Percentiles rank a stretch among this genome's conserved stretches.
These are phyloP conservation scores for Tenualosa thibaudeaui DNA, from an alignment of 2,797 vertebrate species.

Conservation along the genomic window DNA sequence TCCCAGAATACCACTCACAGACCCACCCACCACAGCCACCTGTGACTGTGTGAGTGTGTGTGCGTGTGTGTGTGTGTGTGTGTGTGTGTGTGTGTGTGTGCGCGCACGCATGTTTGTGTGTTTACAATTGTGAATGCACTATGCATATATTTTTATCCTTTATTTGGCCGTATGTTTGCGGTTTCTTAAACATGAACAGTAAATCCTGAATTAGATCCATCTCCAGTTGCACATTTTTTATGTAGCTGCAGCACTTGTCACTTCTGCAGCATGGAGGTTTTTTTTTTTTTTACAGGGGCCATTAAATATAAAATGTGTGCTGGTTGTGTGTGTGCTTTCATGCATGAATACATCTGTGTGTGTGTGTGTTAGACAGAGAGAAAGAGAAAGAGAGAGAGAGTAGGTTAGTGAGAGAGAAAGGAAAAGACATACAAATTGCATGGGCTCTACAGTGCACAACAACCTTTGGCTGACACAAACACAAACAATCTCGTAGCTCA, in stretches of 20 bases:
- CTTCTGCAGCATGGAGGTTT: neutral
- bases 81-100: slow-evolving; percentile 50
- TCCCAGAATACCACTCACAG: slow-evolving; percentile 20
- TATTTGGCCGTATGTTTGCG: neutral
- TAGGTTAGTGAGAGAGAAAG: too few species aligned
- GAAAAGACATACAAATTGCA: too few species aligned
- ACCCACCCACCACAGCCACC: neutral
- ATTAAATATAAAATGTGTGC: slow-evolving; percentile 23
- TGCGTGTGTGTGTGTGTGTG: slow-evolving; percentile 40
- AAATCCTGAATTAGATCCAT: neutral
- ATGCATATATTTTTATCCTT: neutral
- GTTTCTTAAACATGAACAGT: slow-evolving; percentile 32
- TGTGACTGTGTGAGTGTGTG: slow-evolving; percentile 46
- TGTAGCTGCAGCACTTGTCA: neutral
- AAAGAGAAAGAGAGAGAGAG: neutral
- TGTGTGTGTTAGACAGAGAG: neutral
- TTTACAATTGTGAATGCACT: neutral
- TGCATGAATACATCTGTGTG: neutral
- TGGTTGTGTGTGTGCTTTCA: neutral
- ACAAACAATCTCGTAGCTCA: neutral
- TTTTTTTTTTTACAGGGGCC: neutral
- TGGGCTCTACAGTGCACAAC: neutral
- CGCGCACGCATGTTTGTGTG: slow-evolving; percentile 48
- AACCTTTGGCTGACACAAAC: neutral
- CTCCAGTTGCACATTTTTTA: neutral